phyloP scores from a whole-genome alignment of 2,113 vertebrate species.

The Falcunculus frontatus region DNA sequence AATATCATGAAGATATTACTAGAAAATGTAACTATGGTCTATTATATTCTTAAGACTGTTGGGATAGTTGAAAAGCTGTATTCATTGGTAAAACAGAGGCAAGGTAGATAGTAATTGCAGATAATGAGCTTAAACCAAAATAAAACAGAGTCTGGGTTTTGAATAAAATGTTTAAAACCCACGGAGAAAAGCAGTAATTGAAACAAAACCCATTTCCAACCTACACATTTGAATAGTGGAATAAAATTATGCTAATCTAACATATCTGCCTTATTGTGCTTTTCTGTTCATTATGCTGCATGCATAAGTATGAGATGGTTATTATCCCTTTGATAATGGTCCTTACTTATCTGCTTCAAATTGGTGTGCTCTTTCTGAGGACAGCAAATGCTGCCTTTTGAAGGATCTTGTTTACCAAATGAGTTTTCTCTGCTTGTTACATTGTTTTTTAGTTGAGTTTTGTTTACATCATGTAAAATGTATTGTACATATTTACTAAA shows the following conservation, averaged over 20 bases:
- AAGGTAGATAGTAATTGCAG: slow-evolving; percentile 21
- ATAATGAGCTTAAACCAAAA: slow-evolving; percentile 34
- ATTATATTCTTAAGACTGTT: background rate
- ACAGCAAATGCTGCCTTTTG: slow-evolving; percentile 30
- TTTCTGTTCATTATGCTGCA: slow-evolving; percentile 63
- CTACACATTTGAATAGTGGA: slow-evolving; percentile 62
- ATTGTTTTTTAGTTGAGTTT: slow-evolving; percentile 59
- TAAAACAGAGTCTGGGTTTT: slow-evolving; percentile 24
- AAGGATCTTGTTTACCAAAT: slow-evolving; percentile 58
- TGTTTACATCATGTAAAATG: slow-evolving; percentile 52
- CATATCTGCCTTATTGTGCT: slow-evolving; percentile 65
- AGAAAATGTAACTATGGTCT: background rate
- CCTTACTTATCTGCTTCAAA: slow-evolving; percentile 64
- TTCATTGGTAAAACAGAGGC: background rate
- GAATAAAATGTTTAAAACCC: slow-evolving; percentile 55
- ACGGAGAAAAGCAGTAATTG: slow-evolving; percentile 60
- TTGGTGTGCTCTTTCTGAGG: slow-evolving; percentile 52
- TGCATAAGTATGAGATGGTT: slow-evolving; percentile 65
- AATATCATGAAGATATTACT: background rate
- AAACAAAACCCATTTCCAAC: slow-evolving; percentile 67
- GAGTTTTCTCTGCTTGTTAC: background rate
- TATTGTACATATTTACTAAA: slow-evolving; percentile 38
- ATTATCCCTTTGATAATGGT: slow-evolving; percentile 69
- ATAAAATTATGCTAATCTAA: slow-evolving; percentile 74
- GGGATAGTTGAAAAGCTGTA: background rate